phyloP scores from a whole-genome alignment of 2,797 vertebrate genomes.

The Hozukius guyotensis region DNA sequence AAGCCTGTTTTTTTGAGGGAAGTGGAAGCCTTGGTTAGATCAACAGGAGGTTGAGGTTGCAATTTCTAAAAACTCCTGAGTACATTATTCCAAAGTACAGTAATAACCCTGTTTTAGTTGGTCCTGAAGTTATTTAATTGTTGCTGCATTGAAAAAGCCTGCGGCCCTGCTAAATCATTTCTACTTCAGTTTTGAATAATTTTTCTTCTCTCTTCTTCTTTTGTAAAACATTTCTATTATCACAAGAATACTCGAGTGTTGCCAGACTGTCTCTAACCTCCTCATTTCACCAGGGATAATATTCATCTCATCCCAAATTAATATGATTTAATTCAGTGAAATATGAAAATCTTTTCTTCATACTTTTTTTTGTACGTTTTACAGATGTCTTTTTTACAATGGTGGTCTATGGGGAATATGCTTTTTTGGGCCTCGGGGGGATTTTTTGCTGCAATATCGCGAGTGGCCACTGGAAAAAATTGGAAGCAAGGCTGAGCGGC shows the following conservation, averaged over 20 bases:
- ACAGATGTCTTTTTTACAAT: too few species aligned
- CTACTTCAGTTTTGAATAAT: background rate
- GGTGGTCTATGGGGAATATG: too few species aligned
- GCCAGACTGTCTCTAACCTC: background rate
- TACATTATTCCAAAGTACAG: background rate
- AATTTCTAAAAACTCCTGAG: conserved; percentile 1
- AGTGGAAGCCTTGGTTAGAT: conserved; percentile 25
- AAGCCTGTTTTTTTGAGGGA: background rate
- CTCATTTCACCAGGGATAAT: background rate
- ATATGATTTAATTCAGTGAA: background rate
- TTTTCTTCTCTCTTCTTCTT: conserved; percentile 2
- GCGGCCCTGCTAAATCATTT: conserved; percentile 2
- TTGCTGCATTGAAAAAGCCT: background rate
- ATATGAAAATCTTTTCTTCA: background rate
- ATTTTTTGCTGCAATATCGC: too few species aligned
- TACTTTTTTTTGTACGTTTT: too few species aligned
- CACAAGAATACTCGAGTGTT: background rate
- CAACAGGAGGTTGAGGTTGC: background rate
- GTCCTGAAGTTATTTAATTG: background rate
- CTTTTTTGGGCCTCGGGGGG: too few species aligned
- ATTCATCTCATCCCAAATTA: background rate
- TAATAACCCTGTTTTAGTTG: background rate
- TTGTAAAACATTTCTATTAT: conserved; percentile 8
- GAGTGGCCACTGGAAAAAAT: too few species aligned
- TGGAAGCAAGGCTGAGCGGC: too few species aligned